Conservation (phyloP, 2,113 vertebrate genomes). For the Athene noctua region DNA sequence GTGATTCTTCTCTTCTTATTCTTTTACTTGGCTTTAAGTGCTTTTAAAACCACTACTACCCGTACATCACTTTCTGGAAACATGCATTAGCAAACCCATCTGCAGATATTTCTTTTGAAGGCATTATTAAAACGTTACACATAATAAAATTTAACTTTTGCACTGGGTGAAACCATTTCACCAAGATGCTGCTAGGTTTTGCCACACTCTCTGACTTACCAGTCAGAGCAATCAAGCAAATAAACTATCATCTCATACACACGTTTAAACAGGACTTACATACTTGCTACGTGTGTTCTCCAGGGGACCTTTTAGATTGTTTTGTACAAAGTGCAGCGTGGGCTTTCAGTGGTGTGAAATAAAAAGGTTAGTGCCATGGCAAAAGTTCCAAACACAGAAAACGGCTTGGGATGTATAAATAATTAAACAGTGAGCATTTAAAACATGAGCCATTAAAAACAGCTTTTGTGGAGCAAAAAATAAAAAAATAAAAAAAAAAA, state of each 20-base stretch:
- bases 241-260: background rate
- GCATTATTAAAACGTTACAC: background rate
- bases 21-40: background rate
- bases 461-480: background rate
- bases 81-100: background rate
- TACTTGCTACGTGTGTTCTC: background rate
- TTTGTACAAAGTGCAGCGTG: background rate
- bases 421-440: conserved; percentile 31
- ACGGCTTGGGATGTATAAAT: background rate
- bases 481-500: background rate
- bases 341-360: conserved; percentile 23
- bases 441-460: conserved; percentile 14
- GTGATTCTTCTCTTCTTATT: background rate
- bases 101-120: background rate
- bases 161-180: background rate
- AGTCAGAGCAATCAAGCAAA: background rate
- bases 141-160: background rate
- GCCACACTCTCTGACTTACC: background rate
- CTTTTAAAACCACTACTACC: background rate
- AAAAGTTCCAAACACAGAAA: conserved; percentile 6
- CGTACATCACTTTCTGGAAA: background rate
- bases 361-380: background rate
- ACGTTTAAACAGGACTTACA: background rate
- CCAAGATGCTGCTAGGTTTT: background rate
- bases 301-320: background rate